These are phyloP conservation scores for Drosophila diplacantha DNA, from an alignment of 2,888 invertebrate species.

Conservation along the genomic window DNA sequence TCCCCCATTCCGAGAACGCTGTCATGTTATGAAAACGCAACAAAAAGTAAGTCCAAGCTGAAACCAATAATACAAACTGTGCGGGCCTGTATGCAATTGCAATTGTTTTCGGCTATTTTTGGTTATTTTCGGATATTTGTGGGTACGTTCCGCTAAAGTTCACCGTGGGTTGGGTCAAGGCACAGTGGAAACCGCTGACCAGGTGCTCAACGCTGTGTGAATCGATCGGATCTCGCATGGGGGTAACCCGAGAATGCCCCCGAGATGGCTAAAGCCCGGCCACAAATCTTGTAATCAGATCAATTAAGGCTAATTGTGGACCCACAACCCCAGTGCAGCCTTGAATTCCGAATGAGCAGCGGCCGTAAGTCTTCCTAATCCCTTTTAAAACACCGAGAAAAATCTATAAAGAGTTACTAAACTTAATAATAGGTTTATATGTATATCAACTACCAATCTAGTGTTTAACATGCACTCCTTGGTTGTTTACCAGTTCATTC, in stretches of 20 bases:
- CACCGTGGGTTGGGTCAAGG: constrained; percentile 64
- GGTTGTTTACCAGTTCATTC: neutral
- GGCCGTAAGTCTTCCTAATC: neutral
- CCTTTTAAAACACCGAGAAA: neutral
- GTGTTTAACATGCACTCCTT: neutral
- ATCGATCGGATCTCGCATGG: constrained; percentile 52
- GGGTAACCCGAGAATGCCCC: constrained; percentile 36
- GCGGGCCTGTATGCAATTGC: constrained; percentile 51
- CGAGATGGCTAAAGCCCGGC: constrained; percentile 38
- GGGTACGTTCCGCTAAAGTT: constrained; percentile 44
- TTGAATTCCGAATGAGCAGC: constrained; percentile 1
- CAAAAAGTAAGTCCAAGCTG: constrained; percentile 9
- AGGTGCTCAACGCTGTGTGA: constrained; percentile 54
- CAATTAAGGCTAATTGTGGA: constrained; percentile 63
- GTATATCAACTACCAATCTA: neutral
- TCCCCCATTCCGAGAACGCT: constrained; percentile 33
- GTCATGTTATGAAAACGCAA: constrained; percentile 65
- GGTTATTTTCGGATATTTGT: constrained; percentile 14
- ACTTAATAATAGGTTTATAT: neutral
- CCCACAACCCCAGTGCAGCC: constrained; percentile 3
- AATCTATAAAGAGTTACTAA: neutral
- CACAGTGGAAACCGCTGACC: constrained; percentile 53
- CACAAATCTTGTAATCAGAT: constrained; percentile 55
- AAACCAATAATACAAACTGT: constrained; percentile 41
- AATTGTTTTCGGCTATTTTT: constrained; percentile 33